Base-by-base conservation (phyloP, 2,888 invertebrate genomes). In the Hemicrepidius hirtus region DNA sequence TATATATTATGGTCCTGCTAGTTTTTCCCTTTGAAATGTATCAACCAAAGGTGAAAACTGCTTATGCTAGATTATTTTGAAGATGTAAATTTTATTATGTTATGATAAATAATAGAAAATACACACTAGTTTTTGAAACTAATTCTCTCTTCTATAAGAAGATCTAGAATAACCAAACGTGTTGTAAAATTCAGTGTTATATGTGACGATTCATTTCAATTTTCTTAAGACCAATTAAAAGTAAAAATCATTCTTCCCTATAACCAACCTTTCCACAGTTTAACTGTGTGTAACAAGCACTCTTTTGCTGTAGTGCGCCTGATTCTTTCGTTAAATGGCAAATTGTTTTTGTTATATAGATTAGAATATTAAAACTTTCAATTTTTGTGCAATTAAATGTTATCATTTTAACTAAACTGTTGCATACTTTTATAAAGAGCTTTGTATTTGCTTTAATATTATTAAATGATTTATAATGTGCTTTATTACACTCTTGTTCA, bases 391-490 rank as follows among this genome's bases (percentile, higher is more conserved):
- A 70, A 74, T 74, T 74, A 68, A 49, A 59, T 68, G 69, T 73
- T 65, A 64, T 68, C 62, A 66, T 73, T n/a, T 73, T 73, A 73
- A 70, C 24, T 66, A 21, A 80, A 83, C 78, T 84, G 83, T 84
- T 84, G 82, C 82, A 82, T 81, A 84, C 81, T 83, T 84, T 80
- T 84, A 82, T 82, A 82, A 82, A 62, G 82, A 84, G 83, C 83
- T 84, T 83, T 83, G 83, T 84, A 84, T 82, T 84, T 84, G 82
- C 82, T 84, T 84, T 79, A 76, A 57, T 66, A 73, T 73, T 73
- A 73, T 68, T 68, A 73, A 73, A 73, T 73, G 66, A 72, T 72
- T 72, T 72, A 72, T 72, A 72, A 72, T 72, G 46, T 68, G 60
- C 64, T 65, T 65, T 37, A 21, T 16, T 28, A 32, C 53, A 32